A percentile compares a stretch with the other conserved stretches of the same genome.
Evolutionary conservation across 2,113 vertebrate genomes (phyloP).

Genomic region (Rhea pennata): DNA sequence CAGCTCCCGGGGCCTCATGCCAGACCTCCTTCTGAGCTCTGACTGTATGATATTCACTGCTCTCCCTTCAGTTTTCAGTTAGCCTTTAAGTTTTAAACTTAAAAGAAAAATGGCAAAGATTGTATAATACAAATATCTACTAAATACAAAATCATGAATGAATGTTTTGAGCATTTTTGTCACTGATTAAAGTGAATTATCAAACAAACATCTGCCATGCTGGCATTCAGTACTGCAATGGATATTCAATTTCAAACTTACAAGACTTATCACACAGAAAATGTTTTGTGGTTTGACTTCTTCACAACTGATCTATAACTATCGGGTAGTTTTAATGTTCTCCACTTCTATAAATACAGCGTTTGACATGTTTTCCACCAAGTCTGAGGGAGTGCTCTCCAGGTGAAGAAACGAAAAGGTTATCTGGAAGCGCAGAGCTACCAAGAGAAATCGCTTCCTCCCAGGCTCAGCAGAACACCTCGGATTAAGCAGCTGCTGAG

Average conservation of each 20-base stretch:
- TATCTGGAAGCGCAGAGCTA: background rate
- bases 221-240: background rate
- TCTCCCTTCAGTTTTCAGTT: no score
- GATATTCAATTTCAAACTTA: background rate
- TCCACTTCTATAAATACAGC: background rate
- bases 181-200: background rate
- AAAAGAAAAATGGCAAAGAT: background rate
- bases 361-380: background rate
- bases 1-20: no score
- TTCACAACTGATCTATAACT: background rate
- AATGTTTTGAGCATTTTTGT: background rate
- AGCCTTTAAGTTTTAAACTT: background rate
- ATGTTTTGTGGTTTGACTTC: background rate
- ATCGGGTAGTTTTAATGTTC: background rate
- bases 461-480: background rate
- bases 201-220: background rate
- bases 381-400: background rate
- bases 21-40: no score
- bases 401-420: background rate
- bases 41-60: rapidly evolving
- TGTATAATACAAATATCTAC: background rate
- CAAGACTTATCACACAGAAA: background rate
- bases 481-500: background rate
- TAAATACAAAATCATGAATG: background rate
- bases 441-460: background rate